Conservation (phyloP, 2,888 invertebrate species). For the Tetanocera ferruginea region DNA sequence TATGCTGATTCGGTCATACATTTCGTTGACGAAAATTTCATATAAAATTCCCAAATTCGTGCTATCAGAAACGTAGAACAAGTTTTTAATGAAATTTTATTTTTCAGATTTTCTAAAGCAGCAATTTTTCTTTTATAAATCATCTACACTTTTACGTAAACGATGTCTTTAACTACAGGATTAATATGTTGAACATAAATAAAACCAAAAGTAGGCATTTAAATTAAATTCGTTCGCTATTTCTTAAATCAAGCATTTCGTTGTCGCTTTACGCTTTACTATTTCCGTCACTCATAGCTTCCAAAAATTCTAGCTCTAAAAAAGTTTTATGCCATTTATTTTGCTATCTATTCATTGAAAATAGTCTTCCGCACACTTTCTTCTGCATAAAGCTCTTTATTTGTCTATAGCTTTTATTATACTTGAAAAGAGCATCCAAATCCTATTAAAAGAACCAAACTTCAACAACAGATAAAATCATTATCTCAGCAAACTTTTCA, state of each 20-base stretch:
- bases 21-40: too few relatives aligned
- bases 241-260: not conserved
- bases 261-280: not conserved
- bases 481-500: constrained; percentile 36
- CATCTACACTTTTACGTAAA: too few relatives aligned
- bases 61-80: too few relatives aligned
- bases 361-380: not conserved
- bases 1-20: too few relatives aligned
- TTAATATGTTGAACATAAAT: too few relatives aligned
- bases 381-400: not conserved
- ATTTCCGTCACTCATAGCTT: not conserved
- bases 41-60: too few relatives aligned
- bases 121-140: too few relatives aligned
- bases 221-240: not conserved
- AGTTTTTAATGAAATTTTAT: too few relatives aligned
- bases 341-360: not conserved
- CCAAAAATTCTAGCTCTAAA: not conserved
- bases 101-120: too few relatives aligned
- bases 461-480: constrained; percentile 41
- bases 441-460: constrained; percentile 35
- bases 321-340: not conserved
- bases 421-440: constrained; percentile 26
- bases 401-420: not conserved
- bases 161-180: too few relatives aligned
- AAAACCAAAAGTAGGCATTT: too few relatives aligned